Evolutionary conservation across 2,888 invertebrate species (phyloP).

Genomic region (Colletes collaris): DNA sequence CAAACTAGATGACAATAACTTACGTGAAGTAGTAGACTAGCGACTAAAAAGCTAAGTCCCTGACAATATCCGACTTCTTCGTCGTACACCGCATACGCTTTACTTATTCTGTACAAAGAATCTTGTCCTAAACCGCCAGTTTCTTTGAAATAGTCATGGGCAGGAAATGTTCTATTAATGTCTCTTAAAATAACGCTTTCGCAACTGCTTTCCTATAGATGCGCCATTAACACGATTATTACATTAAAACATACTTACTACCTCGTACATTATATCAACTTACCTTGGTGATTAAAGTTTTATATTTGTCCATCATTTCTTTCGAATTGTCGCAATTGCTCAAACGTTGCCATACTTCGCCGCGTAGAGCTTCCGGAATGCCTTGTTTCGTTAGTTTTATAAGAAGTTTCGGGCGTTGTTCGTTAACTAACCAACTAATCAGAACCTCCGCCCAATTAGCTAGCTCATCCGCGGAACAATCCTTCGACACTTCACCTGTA

Average conservation of each 20-base stretch:
- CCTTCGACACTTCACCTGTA: slow-evolving; percentile 98
- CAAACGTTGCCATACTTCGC: slow-evolving; percentile 98
- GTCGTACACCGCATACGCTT: slow-evolving; percentile 98
- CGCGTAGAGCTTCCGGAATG: slow-evolving; percentile 97
- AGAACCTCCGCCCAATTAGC: slow-evolving; percentile 96
- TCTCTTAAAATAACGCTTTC: slow-evolving; percentile 98
- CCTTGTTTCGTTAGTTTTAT: slow-evolving; percentile 92
- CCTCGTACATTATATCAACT: slow-evolving; percentile 12
- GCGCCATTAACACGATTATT: background rate
- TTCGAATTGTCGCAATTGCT: slow-evolving; percentile 93
- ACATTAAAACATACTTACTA: background rate
- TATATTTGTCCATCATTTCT: slow-evolving; percentile 95
- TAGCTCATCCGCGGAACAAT: slow-evolving; percentile 96
- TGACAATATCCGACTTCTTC: slow-evolving; percentile 99
- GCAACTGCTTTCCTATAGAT: slow-evolving; percentile 93
- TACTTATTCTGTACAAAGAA: slow-evolving; percentile 96
- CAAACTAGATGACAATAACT: slow-evolving; percentile 78
- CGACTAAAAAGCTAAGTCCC: slow-evolving; percentile 98
- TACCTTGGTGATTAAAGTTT: slow-evolving; percentile 96
- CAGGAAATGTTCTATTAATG: slow-evolving; percentile 99
- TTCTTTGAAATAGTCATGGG: slow-evolving; percentile 98
- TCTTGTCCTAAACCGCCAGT: slow-evolving; percentile 98
- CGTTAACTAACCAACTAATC: slow-evolving; percentile 87
- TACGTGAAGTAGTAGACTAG: slow-evolving; percentile 97
- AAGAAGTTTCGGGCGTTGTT: slow-evolving; percentile 92